phyloP scores from a whole-genome alignment of 2,113 vertebrate species.

The Colinus virginianus region DNA sequence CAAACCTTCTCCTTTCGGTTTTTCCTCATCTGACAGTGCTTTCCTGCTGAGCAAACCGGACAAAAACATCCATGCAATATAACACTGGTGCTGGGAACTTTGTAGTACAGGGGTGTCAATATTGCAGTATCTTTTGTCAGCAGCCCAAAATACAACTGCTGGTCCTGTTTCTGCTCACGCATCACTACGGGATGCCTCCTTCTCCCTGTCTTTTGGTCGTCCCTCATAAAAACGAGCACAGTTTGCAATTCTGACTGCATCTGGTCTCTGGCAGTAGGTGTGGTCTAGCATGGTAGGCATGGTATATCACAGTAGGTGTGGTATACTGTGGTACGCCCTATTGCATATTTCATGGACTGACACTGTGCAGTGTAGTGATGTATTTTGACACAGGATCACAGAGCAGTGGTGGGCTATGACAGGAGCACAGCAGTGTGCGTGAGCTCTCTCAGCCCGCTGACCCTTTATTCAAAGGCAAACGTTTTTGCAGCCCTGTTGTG shows the following conservation, averaged over 20 bases:
- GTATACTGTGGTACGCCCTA: background rate
- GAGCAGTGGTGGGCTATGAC: background rate
- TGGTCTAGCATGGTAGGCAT: background rate
- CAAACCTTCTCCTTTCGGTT: background rate
- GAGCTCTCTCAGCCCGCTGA: background rate
- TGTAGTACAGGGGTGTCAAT: background rate
- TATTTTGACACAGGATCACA: background rate
- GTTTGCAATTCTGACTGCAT: background rate
- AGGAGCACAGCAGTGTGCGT: background rate
- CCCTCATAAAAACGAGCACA: background rate
- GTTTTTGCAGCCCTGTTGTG: slow-evolving; percentile 1
- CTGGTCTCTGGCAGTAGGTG: background rate
- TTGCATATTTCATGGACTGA: background rate
- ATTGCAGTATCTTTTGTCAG: background rate
- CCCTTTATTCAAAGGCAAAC: slow-evolving; percentile 32
- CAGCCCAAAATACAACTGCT: background rate
- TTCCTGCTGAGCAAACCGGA: background rate
- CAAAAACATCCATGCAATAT: background rate
- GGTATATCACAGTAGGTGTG: background rate
- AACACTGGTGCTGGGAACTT: background rate
- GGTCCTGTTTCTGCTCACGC: background rate
- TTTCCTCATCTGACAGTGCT: background rate
- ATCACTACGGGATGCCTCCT: background rate
- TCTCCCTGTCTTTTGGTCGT: background rate
- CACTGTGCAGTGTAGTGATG: background rate